A percentile compares a stretch with the other conserved stretches of the same genome.
Conservation (phyloP, 1,140 invertebrate genomes). For the Asobara japonica region DNA sequence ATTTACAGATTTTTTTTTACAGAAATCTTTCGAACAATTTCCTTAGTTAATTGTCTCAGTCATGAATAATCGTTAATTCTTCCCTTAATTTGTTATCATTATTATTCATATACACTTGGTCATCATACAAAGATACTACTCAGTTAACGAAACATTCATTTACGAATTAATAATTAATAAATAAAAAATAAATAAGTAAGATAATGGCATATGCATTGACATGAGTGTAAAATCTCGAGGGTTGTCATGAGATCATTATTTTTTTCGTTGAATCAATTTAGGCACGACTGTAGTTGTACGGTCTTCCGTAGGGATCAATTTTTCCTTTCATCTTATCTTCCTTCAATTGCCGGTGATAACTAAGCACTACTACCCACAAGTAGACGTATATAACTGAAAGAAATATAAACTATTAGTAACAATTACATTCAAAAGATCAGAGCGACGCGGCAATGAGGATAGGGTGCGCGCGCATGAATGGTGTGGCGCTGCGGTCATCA, state of each 20-base stretch:
- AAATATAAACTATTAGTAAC: constrained; percentile 36
- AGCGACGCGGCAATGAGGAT: neutral
- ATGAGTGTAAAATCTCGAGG: neutral
- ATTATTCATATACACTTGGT: neutral
- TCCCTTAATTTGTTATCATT: neutral
- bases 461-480: neutral
- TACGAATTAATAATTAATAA: neutral
- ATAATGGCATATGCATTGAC: neutral
- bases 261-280: constrained; percentile 39
- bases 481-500: no score
- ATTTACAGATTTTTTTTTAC: no score
- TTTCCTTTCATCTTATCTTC: constrained; percentile 73
- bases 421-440: constrained; percentile 12
- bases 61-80: neutral
- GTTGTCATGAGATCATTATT: constrained; percentile 1
- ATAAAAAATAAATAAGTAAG: constrained; percentile 2
- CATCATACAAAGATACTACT: neutral
- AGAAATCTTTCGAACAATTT: neutral
- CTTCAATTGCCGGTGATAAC: constrained; percentile 77
- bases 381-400: constrained; percentile 76
- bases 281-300: constrained; percentile 60
- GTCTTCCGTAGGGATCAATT: constrained; percentile 64
- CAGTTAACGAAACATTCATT: neutral
- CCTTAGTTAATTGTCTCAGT: no score
- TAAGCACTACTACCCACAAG: constrained; percentile 83